phyloP scores from a whole-genome alignment of 2,113 vertebrate genomes.

The Recurvirostra avosetta region DNA sequence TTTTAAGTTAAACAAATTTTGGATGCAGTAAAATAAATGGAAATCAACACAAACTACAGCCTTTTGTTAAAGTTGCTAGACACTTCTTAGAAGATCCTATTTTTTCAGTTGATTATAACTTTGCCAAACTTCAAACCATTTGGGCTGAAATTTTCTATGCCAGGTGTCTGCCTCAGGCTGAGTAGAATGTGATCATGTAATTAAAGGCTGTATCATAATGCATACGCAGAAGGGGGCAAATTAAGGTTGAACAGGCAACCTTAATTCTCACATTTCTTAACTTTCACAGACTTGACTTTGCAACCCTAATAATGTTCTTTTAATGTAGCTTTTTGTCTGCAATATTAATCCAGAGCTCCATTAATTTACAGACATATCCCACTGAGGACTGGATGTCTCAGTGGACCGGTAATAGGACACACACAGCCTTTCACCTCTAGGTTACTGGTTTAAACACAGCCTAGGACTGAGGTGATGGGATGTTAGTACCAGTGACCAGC shows the following conservation, averaged over 20 bases:
- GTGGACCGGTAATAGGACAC: neutral
- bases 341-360: neutral
- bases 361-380: slow-evolving; percentile 17
- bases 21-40: neutral
- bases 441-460: neutral
- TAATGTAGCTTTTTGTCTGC: neutral
- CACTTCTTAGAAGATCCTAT: neutral
- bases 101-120: neutral
- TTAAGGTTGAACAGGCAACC: slow-evolving; percentile 59
- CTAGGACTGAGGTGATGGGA: neutral
- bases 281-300: slow-evolving; percentile 45
- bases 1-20: neutral
- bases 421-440: neutral
- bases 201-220: slow-evolving; percentile 47
- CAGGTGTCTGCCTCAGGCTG: slow-evolving; percentile 58
- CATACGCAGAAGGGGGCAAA: slow-evolving; percentile 50
- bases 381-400: neutral
- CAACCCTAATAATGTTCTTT: slow-evolving; percentile 28
- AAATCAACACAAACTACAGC: neutral
- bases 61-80: neutral
- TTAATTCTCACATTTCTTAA: slow-evolving; percentile 38
- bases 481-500: neutral
- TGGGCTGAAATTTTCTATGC: slow-evolving; percentile 31
- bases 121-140: slow-evolving; percentile 16
- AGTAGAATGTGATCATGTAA: slow-evolving; percentile 44